A percentile compares a stretch with the other conserved stretches of the same genome.
These are phyloP conservation scores for Ochropleura leucogaster DNA, from an alignment of 2,888 invertebrate species.

Conservation along the genomic window DNA sequence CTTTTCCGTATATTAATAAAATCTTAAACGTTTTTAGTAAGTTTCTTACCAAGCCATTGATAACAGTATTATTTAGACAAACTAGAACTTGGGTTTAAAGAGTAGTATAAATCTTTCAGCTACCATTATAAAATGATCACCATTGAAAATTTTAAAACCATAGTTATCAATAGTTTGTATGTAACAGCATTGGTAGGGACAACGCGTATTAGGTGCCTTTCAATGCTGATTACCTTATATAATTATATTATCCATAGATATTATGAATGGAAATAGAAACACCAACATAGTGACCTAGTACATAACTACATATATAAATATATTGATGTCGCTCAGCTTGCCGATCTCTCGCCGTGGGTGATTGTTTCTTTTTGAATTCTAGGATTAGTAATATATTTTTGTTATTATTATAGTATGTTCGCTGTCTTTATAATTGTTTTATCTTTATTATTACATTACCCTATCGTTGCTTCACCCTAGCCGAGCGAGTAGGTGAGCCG, in stretches of 20 bases:
- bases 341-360: conserved; percentile 76
- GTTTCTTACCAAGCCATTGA: conserved; percentile 90
- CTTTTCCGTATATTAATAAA: conserved; percentile 80
- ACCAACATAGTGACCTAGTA: conserved; percentile 89
- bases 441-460: conserved; percentile 73
- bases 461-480: conserved; percentile 77
- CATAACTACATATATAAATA: conserved; percentile 82
- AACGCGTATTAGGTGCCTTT: conserved; percentile 71
- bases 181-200: conserved; percentile 80
- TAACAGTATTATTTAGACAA: conserved; percentile 90
- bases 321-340: conserved; percentile 74
- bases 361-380: conserved; percentile 80
- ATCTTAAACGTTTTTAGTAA: conserved; percentile 81
- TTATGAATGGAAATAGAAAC: conserved; percentile 88
- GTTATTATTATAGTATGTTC: conserved; percentile 84
- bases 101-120: conserved; percentile 84
- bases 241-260: conserved; percentile 82
- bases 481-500: conserved; percentile 74
- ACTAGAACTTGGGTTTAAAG: conserved; percentile 86
- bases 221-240: conserved; percentile 79
- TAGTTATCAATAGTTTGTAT: conserved; percentile 85
- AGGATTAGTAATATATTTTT: conserved; percentile 87
- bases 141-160: conserved; percentile 78
- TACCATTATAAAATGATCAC: conserved; percentile 84
- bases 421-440: conserved; percentile 84